Evolutionary conservation across 2,113 vertebrate species (phyloP).

Genomic region (Myocastor coypus): DNA sequence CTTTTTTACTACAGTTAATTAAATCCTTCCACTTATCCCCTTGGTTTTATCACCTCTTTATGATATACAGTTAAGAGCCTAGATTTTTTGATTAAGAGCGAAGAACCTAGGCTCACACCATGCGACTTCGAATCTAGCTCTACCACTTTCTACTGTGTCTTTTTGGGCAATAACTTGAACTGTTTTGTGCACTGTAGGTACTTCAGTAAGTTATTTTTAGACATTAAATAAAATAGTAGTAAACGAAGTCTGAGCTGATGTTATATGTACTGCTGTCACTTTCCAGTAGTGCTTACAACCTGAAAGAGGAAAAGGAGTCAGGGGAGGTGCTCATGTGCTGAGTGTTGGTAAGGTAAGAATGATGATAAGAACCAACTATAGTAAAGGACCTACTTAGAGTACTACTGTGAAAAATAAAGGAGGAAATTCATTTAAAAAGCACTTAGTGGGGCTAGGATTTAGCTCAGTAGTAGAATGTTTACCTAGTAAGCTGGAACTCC

Average conservation of each 20-base stretch:
- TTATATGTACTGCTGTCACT: not conserved
- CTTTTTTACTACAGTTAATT: not conserved
- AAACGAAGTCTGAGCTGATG: not conserved
- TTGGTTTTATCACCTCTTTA: constrained; percentile 26
- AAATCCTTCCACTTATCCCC: not conserved
- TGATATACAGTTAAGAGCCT: not conserved
- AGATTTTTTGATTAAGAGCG: not conserved
- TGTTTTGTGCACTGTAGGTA: not conserved
- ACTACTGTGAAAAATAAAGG: not conserved
- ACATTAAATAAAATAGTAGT: not conserved
- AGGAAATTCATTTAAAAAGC: not conserved
- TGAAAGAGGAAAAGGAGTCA: not conserved
- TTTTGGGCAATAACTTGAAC: not conserved
- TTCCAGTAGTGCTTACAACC: not conserved
- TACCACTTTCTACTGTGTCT: not conserved
- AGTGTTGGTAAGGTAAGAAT: not conserved
- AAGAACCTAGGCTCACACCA: not conserved
- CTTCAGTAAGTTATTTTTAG: not conserved
- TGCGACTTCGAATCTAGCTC: constrained; percentile 4
- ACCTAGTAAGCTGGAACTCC: no score
- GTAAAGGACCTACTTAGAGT: not conserved
- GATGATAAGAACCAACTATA: not conserved
- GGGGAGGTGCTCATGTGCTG: not conserved
- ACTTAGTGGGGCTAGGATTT: not conserved
- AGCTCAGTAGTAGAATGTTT: no score